Evolutionary conservation across 1,140 invertebrate genomes (phyloP).

Genomic region (Drosophila navojoa): DNA sequence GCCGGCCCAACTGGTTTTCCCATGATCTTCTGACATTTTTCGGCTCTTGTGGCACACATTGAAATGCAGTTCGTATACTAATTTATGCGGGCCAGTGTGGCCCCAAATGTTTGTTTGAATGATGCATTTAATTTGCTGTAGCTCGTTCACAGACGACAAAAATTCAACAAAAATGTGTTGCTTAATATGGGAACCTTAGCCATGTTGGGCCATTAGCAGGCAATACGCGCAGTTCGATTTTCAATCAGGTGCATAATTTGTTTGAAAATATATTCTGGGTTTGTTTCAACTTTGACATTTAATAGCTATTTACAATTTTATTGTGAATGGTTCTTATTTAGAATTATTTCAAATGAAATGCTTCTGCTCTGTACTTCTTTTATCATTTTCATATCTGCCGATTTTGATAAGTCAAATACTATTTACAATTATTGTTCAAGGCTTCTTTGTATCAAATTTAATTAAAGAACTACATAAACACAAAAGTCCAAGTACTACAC

Average conservation of each 20-base stretch:
- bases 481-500: background rate
- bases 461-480: background rate
- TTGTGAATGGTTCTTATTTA: too few relatives aligned
- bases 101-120: constrained; percentile 60
- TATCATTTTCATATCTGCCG: too few relatives aligned
- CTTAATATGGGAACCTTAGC: constrained; percentile 42
- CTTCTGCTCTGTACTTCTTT: too few relatives aligned
- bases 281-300: background rate
- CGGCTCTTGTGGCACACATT: constrained; percentile 47
- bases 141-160: constrained; percentile 9
- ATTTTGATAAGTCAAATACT: background rate
- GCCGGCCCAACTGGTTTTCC: constrained; percentile 62
- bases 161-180: constrained; percentile 15
- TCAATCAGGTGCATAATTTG: constrained; percentile 11
- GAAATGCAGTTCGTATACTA: constrained; percentile 69
- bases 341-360: too few relatives aligned
- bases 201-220: constrained; percentile 42
- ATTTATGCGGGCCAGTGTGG: constrained; percentile 71
- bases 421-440: background rate
- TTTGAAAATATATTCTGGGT: background rate
- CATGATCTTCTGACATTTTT: constrained; percentile 66
- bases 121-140: constrained; percentile 71
- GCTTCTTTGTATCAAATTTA: background rate
- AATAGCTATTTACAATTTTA: background rate
- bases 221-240: constrained; percentile 23